A percentile compares a stretch with the other conserved stretches of the same genome.
Evolutionary conservation across 2,797 vertebrate species (phyloP).

Genomic region (Limnodromus scolopaceus): DNA sequence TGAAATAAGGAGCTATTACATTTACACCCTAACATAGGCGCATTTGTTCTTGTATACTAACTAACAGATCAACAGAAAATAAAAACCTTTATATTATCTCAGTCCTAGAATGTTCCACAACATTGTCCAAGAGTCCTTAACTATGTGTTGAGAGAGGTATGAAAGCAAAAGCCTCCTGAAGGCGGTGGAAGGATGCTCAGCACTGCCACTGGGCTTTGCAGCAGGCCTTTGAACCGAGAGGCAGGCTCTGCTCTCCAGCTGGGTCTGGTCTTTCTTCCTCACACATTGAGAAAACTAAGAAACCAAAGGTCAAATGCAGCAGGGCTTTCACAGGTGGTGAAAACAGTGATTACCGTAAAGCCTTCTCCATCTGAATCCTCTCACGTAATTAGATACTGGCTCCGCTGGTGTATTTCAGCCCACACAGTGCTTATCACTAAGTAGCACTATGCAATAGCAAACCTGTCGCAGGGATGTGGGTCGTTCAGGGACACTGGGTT

Average conservation of each 20-base stretch:
- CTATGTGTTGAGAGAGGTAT: neutral
- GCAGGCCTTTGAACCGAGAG: neutral
- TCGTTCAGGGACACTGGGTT: neutral
- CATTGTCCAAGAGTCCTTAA: neutral
- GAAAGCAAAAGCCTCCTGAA: neutral
- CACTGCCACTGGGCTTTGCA: neutral
- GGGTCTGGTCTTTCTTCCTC: neutral
- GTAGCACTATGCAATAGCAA: neutral
- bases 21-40: neutral
- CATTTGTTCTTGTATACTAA: neutral
- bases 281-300: neutral
- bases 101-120: accelerated
- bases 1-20: neutral
- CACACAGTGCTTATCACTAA: neutral
- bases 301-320: neutral
- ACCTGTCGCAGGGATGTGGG: neutral
- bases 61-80: neutral
- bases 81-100: neutral
- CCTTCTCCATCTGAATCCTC: neutral
- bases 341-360: neutral
- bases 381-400: neutral
- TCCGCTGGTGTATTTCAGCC: neutral
- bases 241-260: neutral
- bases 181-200: neutral
- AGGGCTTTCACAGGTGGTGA: neutral